Base-by-base conservation (phyloP, 2,797 vertebrate genomes). In the Bufotes viridis region DNA sequence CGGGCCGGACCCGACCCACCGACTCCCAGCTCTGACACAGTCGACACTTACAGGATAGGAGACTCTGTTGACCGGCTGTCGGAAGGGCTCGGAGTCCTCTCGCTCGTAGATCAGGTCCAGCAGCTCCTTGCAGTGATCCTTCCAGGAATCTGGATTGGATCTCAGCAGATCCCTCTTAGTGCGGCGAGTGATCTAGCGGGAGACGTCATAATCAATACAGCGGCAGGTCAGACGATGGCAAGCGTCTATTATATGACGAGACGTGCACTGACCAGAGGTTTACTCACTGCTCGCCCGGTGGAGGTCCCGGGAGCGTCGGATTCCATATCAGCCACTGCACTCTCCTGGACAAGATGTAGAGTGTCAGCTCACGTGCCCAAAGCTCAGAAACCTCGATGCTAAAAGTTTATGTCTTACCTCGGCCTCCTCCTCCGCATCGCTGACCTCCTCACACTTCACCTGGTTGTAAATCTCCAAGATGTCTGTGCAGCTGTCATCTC, bases 261-360 rank as follows among this genome's bases (percentile, higher is more conserved):
- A 42, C 7, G 10, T 34, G 14, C 15, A 60, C 70, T 84, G 17
- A 84, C 70, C 82, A 60, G 70, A 24, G 55, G 55, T 82, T 86
- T 86, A 94, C 95, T 97, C 89, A 98, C 98, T 90, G 92, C 93
- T 90, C 96, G 96, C 91, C 97, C 97, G 87, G 97, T 93, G 51
- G 98, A 99, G 51, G 98, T 99, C 85, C 98, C 97, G 12, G 98
- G 98, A 87, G 95, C 97, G 5, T 99, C 98, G 0, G 98, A 99
- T 94, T 99, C 98, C 63, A 98, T 93, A 8, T 99, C 97, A 53
- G 97, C 93, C 86, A 96, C 97, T 88, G 93, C 94, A 91, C 93
- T 94, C 97, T 98, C 93, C 91, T 93, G 90, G 86, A 90, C 5
- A 87, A 29, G 53, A 42, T 9, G 17, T 10, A 70, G 15, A 72